Percentiles rank a stretch among this genome's conserved stretches.
Evolutionary conservation across 2,888 invertebrate species (phyloP).

Genomic region (Odontocerum albicorne): DNA sequence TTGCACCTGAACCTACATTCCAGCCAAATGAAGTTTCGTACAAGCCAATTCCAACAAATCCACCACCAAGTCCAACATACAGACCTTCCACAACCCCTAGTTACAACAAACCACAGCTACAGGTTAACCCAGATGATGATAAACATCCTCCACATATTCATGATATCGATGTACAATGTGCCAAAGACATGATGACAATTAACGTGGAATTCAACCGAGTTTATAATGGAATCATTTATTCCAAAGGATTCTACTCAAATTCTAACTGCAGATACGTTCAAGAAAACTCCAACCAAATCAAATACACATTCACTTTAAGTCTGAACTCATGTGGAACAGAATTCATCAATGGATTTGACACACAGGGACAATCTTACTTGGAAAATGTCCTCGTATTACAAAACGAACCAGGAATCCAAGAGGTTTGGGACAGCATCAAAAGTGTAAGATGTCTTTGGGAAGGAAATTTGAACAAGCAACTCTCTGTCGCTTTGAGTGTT

Average conservation of each 20-base stretch:
- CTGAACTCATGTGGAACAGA: slow-evolving; percentile 77
- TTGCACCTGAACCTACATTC: slow-evolving; percentile 20
- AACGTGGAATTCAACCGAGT: slow-evolving; percentile 75
- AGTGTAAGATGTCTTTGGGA: slow-evolving; percentile 81
- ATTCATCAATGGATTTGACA: slow-evolving; percentile 76
- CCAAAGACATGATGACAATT: slow-evolving; percentile 82
- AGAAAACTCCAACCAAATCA: slow-evolving; percentile 68
- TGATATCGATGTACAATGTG: slow-evolving; percentile 73
- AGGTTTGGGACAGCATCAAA: slow-evolving; percentile 79
- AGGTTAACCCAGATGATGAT: slow-evolving; percentile 50
- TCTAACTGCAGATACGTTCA: slow-evolving; percentile 73
- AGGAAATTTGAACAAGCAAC: slow-evolving; percentile 74
- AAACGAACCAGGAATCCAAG: slow-evolving; percentile 75
- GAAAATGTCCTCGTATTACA: slow-evolving; percentile 77
- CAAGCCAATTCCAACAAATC: slow-evolving; percentile 30
- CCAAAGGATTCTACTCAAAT: slow-evolving; percentile 71
- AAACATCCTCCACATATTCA: slow-evolving; percentile 78
- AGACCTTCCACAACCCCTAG: slow-evolving; percentile 31
- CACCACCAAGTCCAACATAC: slow-evolving; percentile 30
- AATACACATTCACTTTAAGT: slow-evolving; percentile 73
- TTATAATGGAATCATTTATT: slow-evolving; percentile 79
- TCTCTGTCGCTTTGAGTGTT: slow-evolving; percentile 73
- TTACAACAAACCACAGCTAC: not conserved
- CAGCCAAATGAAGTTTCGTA: slow-evolving; percentile 20
- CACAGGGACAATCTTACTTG: slow-evolving; percentile 75